phyloP scores from a whole-genome alignment of 2,888 invertebrate genomes.

The Isotomurus palustris region DNA sequence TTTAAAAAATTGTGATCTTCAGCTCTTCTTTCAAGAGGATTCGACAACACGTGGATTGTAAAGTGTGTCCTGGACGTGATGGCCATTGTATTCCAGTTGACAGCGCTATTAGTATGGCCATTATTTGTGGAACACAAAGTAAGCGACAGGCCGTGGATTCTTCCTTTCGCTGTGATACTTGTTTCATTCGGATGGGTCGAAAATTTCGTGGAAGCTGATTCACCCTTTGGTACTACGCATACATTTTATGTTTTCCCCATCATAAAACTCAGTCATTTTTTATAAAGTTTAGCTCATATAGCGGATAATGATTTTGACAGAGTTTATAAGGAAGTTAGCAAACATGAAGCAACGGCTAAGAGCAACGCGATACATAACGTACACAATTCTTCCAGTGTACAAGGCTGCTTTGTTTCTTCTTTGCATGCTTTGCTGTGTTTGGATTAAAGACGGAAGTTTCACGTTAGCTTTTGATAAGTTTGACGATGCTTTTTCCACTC shows the following conservation, averaged over 20 bases:
- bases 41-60: constrained; percentile 50
- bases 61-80: constrained; percentile 57
- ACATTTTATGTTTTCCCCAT: neutral
- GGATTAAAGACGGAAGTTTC: constrained; percentile 47
- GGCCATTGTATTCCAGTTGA: constrained; percentile 62
- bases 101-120: constrained; percentile 67
- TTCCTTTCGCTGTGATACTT: constrained; percentile 62
- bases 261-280: neutral
- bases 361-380: constrained; percentile 65
- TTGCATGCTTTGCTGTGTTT: constrained; percentile 60
- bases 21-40: constrained; percentile 49
- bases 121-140: constrained; percentile 52
- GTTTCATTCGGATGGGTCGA: constrained; percentile 81
- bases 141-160: constrained; percentile 55
- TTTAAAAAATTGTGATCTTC: constrained; percentile 3
- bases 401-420: constrained; percentile 70
- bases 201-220: constrained; percentile 59
- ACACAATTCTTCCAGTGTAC: constrained; percentile 67
- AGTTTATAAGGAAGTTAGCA: constrained; percentile 48
- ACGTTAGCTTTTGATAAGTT: constrained; percentile 47
- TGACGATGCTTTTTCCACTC: constrained; percentile 41
- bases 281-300: neutral
- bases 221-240: constrained; percentile 39
- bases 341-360: constrained; percentile 58
- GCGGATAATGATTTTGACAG: constrained; percentile 9